These are phyloP conservation scores for Torymus tubicola DNA, from an alignment of 2,888 invertebrate genomes.

Conservation along the genomic window DNA sequence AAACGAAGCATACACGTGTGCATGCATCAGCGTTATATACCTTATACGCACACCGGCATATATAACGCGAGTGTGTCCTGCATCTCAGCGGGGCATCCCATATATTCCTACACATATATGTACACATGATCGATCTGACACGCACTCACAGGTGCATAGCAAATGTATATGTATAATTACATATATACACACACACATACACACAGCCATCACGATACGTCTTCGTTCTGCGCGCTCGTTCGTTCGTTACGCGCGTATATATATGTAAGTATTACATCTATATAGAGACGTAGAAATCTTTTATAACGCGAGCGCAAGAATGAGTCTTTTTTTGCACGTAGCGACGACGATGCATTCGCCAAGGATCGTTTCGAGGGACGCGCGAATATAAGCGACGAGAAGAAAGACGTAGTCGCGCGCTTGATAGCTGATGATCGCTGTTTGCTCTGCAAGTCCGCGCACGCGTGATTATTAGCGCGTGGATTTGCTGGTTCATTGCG, in stretches of 20 bases:
- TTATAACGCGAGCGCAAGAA: slow-evolving; percentile 36
- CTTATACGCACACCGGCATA: too few species aligned
- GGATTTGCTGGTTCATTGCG: too few species aligned
- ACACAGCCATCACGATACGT: slow-evolving; percentile 44
- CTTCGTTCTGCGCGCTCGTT: slow-evolving; percentile 46
- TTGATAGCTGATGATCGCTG: not conserved
- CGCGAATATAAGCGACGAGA: not conserved
- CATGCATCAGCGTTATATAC: too few species aligned
- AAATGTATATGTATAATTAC: slow-evolving; percentile 56
- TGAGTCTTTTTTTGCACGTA: slow-evolving; percentile 30
- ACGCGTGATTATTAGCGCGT: too few species aligned
- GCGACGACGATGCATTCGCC: slow-evolving; percentile 31
- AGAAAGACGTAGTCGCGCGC: not conserved
- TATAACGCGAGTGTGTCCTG: slow-evolving; percentile 61
- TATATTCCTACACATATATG: slow-evolving; percentile 2
- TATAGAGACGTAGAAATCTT: slow-evolving; percentile 13
- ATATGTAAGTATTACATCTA: not conserved
- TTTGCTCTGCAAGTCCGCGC: slow-evolving; percentile 15
- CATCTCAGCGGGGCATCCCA: slow-evolving; percentile 70
- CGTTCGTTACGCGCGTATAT: not conserved
- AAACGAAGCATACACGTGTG: too few species aligned
- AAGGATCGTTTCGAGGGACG: slow-evolving; percentile 43
- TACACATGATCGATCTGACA: slow-evolving; percentile 74
- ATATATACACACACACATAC: slow-evolving; percentile 50
- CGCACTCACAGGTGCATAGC: slow-evolving; percentile 70